A percentile compares a stretch with the other conserved stretches of the same genome.
These are phyloP conservation scores for Anguilla pacifica DNA, from an alignment of 2,797 vertebrate species.

Conservation along the genomic window DNA sequence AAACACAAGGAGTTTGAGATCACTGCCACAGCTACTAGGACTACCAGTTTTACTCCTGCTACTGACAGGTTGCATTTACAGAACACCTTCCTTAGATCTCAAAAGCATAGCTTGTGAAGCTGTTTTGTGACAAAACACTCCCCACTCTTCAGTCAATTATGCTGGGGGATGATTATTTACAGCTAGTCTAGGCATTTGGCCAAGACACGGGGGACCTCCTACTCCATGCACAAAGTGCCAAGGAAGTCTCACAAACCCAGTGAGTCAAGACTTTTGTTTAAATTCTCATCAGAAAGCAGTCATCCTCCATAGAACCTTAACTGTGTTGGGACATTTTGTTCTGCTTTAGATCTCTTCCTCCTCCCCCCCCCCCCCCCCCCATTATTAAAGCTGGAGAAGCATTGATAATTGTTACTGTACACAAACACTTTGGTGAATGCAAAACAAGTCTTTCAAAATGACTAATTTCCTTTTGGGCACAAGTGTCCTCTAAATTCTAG, in stretches of 20 bases:
- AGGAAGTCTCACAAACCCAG: neutral
- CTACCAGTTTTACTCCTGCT: neutral
- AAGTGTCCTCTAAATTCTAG: slow-evolving; percentile 7
- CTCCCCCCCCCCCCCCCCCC: too few relatives aligned
- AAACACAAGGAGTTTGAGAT: neutral
- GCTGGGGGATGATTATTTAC: neutral
- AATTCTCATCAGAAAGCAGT: neutral
- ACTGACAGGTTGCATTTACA: neutral
- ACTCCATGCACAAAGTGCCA: neutral
- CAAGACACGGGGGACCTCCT: neutral
- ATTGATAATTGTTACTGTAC: neutral
- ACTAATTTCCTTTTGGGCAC: neutral
- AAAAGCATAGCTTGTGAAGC: neutral
- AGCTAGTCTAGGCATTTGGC: neutral
- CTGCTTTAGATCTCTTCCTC: neutral
- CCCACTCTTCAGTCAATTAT: neutral
- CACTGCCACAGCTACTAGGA: neutral
- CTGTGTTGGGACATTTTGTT: neutral
- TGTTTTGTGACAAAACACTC: neutral
- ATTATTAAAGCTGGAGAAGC: slow-evolving; percentile 4
- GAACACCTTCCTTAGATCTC: neutral
- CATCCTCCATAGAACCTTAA: neutral
- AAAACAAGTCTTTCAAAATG: neutral
- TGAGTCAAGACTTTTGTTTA: neutral
- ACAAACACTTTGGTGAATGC: neutral